Conservation (phyloP, 2,797 vertebrate genomes). For the Pelobates cultripes region DNA sequence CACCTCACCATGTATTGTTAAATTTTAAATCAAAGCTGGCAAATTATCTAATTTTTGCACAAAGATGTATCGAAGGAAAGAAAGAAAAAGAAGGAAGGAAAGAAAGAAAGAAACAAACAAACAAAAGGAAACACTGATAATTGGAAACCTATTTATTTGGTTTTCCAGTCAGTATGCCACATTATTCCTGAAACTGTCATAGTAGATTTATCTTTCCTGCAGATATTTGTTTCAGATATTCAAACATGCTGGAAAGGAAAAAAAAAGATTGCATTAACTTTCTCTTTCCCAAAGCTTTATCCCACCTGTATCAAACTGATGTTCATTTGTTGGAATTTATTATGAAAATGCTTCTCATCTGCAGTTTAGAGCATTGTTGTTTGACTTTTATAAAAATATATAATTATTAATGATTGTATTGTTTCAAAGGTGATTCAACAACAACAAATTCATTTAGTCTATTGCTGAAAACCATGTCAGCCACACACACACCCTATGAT, state of each 20-base stretch:
- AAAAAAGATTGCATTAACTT: slow-evolving; percentile 14
- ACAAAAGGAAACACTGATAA: background rate
- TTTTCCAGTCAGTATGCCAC: background rate
- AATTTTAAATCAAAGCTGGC: background rate
- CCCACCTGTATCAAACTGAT: background rate
- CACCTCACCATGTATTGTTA: background rate
- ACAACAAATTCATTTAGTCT: no score
- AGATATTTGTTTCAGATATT: slow-evolving; percentile 22
- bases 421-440: no score
- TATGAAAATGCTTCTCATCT: no score
- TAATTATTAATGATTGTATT: no score
- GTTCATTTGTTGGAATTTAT: background rate
- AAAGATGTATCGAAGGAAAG: background rate
- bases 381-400: no score
- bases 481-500: no score
- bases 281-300: background rate
- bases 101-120: no score
- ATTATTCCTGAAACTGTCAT: rapidly evolving
- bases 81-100: no score
- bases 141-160: background rate
- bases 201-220: background rate
- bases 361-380: no score
- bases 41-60: background rate
- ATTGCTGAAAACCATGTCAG: no score
- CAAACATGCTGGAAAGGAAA: slow-evolving; percentile 16